These are phyloP conservation scores for Oceanites oceanicus DNA, from an alignment of 2,113 vertebrate genomes.

Conservation along the genomic window DNA sequence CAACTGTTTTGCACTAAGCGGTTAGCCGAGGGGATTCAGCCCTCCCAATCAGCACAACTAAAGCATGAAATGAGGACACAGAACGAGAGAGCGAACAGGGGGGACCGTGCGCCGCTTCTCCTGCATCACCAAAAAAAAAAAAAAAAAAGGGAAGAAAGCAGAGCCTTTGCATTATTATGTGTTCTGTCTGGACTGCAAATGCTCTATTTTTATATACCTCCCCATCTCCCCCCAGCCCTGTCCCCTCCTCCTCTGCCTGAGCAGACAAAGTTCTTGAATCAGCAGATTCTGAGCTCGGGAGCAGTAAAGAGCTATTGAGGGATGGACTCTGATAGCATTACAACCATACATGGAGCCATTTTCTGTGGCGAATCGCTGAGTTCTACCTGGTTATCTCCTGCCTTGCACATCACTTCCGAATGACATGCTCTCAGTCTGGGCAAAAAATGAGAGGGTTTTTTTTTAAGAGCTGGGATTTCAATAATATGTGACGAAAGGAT, in stretches of 20 bases:
- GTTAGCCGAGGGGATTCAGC: constrained; percentile 72
- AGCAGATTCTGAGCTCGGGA: constrained; percentile 80
- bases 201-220: constrained; percentile 65
- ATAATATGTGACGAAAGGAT: constrained; percentile 85
- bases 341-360: constrained; percentile 83
- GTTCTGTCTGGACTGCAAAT: constrained; percentile 51
- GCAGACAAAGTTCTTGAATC: constrained; percentile 81
- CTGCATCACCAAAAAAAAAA: not conserved
- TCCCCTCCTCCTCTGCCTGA: constrained; percentile 65
- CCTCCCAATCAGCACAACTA: constrained; percentile 74
- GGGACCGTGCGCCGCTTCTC: not conserved
- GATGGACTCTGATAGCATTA: constrained; percentile 82
- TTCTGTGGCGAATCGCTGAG: constrained; percentile 85
- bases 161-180: constrained; percentile 69
- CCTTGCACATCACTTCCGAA: constrained; percentile 86
- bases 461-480: constrained; percentile 83
- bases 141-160: constrained; percentile 24
- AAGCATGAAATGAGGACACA: constrained; percentile 81
- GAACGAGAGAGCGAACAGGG: constrained; percentile 19
- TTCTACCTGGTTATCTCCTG: constrained; percentile 87
- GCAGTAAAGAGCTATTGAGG: constrained; percentile 83
- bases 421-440: constrained; percentile 85
- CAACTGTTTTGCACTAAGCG: constrained; percentile 73
- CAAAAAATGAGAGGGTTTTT: constrained; percentile 79
- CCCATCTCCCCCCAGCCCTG: constrained; percentile 59